Percentiles rank a stretch among this genome's conserved stretches.
Evolutionary conservation across 2,113 vertebrate species (phyloP).

Genomic region (Nycticorax nycticorax): DNA sequence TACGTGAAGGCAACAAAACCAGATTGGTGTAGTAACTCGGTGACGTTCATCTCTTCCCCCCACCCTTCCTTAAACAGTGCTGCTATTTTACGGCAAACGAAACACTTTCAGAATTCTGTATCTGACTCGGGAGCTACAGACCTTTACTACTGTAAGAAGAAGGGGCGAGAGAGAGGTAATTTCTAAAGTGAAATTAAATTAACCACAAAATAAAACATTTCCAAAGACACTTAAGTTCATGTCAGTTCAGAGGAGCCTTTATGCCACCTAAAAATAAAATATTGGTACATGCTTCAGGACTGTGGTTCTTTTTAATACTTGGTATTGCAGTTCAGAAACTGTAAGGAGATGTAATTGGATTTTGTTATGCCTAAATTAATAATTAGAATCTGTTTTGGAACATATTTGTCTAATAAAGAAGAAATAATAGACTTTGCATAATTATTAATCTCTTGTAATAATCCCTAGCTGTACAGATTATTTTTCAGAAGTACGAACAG

Average conservation of each 20-base stretch:
- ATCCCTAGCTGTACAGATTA: background rate
- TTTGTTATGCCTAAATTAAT: background rate
- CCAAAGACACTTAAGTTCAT: background rate
- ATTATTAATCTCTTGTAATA: background rate
- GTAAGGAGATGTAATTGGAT: background rate
- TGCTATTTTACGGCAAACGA: background rate
- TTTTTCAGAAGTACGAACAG: background rate
- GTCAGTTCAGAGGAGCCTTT: background rate
- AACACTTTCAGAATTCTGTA: background rate
- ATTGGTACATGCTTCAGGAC: background rate
- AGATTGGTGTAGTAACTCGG: constrained; percentile 25
- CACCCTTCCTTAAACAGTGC: background rate
- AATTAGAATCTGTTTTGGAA: background rate
- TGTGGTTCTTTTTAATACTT: background rate
- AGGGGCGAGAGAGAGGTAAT: background rate
- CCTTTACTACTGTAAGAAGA: background rate
- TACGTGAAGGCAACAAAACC: background rate
- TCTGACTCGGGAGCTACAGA: background rate
- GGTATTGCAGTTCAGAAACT: background rate
- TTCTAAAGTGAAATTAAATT: background rate
- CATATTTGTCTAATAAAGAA: background rate
- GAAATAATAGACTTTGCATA: background rate
- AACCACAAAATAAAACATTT: background rate
- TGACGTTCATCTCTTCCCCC: constrained; percentile 25
- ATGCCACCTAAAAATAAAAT: background rate